Evolutionary conservation across 92 coral and sea anemone genomes (phyloP).

Genomic region (Palythoa caribaeorum): DNA sequence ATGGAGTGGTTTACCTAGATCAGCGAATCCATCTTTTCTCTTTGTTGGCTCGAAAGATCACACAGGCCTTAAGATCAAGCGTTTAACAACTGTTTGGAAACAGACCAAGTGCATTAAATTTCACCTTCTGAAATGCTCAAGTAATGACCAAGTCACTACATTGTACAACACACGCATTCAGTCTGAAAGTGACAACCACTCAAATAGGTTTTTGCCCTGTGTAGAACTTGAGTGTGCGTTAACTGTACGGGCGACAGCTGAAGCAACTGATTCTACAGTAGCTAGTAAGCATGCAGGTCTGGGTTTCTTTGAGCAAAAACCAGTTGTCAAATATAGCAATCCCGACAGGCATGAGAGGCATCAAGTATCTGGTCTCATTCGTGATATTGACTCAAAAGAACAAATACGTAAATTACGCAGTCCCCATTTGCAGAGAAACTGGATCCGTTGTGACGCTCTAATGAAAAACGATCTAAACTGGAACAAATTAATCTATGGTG

Average conservation of each 20-base stretch:
- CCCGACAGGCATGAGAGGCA: constrained; percentile 9
- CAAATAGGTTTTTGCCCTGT: neutral
- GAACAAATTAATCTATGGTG: too few relatives aligned
- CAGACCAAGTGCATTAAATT: neutral
- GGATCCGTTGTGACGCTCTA: neutral
- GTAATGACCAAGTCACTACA: neutral
- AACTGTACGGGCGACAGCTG: constrained; percentile 16
- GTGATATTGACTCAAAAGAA: neutral
- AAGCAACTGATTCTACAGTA: neutral
- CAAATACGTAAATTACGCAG: too few relatives aligned
- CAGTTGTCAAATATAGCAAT: constrained; percentile 1
- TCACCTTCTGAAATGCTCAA: neutral
- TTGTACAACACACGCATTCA: neutral
- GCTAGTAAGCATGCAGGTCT: constrained; percentile 9
- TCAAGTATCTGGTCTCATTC: constrained; percentile 9
- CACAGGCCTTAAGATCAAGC: neutral
- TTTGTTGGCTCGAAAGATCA: constrained; percentile 10
- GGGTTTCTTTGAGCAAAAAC: neutral
- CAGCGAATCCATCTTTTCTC: neutral
- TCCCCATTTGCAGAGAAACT: too few relatives aligned
- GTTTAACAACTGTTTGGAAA: constrained; percentile 7
- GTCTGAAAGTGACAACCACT: neutral
- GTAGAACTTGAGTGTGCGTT: constrained; percentile 17
- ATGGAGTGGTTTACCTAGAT: neutral
- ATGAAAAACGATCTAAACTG: neutral